phyloP scores from a whole-genome alignment of 2,113 vertebrate genomes.

The Boleophthalmus pectinirostris region DNA sequence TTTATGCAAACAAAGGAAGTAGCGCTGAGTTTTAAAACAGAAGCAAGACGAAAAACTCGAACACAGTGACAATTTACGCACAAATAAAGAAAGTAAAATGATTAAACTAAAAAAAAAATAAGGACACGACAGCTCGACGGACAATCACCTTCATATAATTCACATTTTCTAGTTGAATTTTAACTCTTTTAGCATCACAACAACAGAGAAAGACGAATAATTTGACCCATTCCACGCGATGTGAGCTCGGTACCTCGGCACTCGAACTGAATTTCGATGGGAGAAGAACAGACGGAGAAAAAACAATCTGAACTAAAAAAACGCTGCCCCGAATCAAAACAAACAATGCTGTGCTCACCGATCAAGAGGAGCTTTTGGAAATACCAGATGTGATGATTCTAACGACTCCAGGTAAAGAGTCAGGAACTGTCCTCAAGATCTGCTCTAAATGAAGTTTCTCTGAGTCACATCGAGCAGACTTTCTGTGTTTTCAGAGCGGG shows the following conservation, averaged over 20 bases:
- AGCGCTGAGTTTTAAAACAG: no score
- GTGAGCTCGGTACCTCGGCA: not conserved
- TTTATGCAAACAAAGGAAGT: no score
- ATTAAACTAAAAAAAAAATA: no score
- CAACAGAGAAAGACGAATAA: accelerated
- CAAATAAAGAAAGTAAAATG: no score
- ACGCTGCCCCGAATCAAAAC: no score
- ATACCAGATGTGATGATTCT: no score
- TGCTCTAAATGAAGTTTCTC: constrained; percentile 16
- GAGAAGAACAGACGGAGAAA: not conserved
- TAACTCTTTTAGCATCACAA: not conserved
- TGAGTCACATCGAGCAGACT: constrained; percentile 20
- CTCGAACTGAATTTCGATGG: not conserved
- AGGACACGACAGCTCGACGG: no score
- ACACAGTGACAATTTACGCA: no score
- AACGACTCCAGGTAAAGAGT: not conserved
- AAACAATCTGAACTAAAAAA: not conserved
- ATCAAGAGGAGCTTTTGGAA: not conserved
- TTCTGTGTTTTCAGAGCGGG: constrained; percentile 13
- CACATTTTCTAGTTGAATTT: no score
- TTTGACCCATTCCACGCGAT: not conserved
- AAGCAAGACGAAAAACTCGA: no score
- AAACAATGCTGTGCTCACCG: not conserved
- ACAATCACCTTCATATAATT: no score
- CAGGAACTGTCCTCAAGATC: not conserved